Percentiles rank a stretch among this genome's conserved stretches.
Evolutionary conservation across 2,797 vertebrate genomes (phyloP).

Genomic region (Galago senegalensis): DNA sequence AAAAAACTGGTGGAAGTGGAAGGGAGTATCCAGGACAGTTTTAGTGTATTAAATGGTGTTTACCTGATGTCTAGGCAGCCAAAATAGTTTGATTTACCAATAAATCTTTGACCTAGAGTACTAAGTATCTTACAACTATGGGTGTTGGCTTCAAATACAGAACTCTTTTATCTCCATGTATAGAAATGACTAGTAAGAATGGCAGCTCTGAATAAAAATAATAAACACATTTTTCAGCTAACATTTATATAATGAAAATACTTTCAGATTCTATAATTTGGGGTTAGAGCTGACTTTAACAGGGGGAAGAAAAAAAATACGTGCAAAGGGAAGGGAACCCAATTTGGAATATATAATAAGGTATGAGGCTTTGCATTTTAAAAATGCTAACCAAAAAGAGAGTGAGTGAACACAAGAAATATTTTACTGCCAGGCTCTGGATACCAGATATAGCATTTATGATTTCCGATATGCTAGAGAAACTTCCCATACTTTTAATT

Average conservation of each 20-base stretch:
- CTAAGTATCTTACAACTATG: constrained; percentile 39
- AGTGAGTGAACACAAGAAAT: constrained; percentile 75
- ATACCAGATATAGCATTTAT: constrained; percentile 80
- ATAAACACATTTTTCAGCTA: constrained; percentile 67
- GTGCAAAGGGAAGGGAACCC: constrained; percentile 78
- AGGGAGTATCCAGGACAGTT: constrained; percentile 46
- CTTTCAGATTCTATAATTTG: constrained; percentile 55
- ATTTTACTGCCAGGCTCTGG: constrained; percentile 83
- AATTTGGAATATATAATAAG: constrained; percentile 70
- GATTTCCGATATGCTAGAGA: constrained; percentile 85
- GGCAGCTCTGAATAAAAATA: constrained; percentile 59
- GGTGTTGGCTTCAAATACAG: constrained; percentile 64
- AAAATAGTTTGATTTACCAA: constrained; percentile 64
- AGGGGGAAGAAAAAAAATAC: constrained; percentile 58
- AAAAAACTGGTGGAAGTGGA: constrained; percentile 25
- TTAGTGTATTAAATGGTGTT: constrained; percentile 74
- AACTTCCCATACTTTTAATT: constrained; percentile 77
- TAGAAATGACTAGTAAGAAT: constrained; percentile 64
- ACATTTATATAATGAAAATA: constrained; percentile 69
- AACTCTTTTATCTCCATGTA: constrained; percentile 62
- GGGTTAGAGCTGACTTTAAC: constrained; percentile 69
- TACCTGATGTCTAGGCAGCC: constrained; percentile 61
- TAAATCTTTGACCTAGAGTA: constrained; percentile 64
- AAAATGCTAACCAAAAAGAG: constrained; percentile 75
- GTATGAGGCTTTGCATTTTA: constrained; percentile 76